These are phyloP conservation scores for Muraenolepis orangiensis DNA, from an alignment of 2,797 vertebrate genomes.

Conservation along the genomic window DNA sequence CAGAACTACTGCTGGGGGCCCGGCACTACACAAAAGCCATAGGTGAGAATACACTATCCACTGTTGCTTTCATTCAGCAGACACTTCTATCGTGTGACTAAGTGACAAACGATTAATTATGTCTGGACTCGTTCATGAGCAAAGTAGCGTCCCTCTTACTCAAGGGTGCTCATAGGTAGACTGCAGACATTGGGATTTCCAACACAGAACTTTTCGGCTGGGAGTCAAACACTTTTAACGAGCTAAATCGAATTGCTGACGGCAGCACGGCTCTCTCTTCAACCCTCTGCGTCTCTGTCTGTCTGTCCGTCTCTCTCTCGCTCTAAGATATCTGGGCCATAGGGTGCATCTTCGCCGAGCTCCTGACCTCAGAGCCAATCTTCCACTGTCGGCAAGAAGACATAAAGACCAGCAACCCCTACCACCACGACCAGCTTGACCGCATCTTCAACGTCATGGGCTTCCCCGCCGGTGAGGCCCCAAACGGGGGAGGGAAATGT, in stretches of 20 bases:
- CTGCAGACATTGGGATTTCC: background rate
- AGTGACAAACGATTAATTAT: background rate
- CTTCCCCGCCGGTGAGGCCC: constrained; percentile 91
- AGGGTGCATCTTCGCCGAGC: constrained; percentile 99
- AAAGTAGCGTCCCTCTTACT: no score
- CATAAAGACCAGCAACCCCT: constrained; percentile 99
- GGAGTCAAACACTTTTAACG: background rate
- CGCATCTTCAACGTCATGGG: constrained; percentile 99
- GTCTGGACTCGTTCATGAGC: background rate
- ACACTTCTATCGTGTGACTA: background rate
- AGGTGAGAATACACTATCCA: constrained; percentile 74
- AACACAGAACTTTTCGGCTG: background rate
- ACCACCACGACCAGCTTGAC: constrained; percentile 99
- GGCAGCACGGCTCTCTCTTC: background rate
- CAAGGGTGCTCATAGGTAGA: background rate
- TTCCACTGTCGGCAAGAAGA: constrained; percentile 99
- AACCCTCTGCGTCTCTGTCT: background rate
- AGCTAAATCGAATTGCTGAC: background rate
- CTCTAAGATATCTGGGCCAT: constrained; percentile 98
- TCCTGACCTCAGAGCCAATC: constrained; percentile 99
- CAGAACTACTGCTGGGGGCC: constrained; percentile 96
- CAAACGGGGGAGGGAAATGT: background rate
- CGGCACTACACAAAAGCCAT: constrained; percentile 99
- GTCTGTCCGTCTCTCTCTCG: background rate
- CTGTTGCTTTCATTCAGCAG: background rate